Conservation (phyloP, 2,113 vertebrate genomes). For the Salminus brasiliensis region DNA sequence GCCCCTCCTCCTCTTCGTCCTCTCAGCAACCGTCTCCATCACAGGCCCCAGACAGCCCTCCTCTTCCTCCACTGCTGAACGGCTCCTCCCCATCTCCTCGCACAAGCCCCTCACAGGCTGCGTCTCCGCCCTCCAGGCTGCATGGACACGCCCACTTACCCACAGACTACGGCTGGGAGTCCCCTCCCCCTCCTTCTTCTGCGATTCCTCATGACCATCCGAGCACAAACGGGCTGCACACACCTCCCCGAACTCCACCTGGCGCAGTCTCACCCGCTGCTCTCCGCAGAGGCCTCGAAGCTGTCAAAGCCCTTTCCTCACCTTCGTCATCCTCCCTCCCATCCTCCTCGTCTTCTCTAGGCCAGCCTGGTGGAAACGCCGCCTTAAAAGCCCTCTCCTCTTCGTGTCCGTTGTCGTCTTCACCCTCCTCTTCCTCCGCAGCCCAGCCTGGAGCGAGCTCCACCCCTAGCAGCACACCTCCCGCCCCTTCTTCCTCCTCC, state of each 20-base stretch:
- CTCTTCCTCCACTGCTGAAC: slow-evolving; percentile 83
- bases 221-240: slow-evolving; percentile 89
- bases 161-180: slow-evolving; percentile 86
- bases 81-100: slow-evolving; percentile 85
- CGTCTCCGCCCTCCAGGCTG: slow-evolving; percentile 80
- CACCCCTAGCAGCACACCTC: slow-evolving; percentile 66
- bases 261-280: slow-evolving; percentile 90
- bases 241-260: slow-evolving; percentile 78
- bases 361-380: not conserved
- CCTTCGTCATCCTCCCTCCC: slow-evolving; percentile 68
- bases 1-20: slow-evolving; percentile 88
- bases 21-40: slow-evolving; percentile 82
- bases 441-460: slow-evolving; percentile 66
- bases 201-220: slow-evolving; percentile 79
- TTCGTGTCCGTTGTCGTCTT: slow-evolving; percentile 63
- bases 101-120: slow-evolving; percentile 83
- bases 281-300: slow-evolving; percentile 88
- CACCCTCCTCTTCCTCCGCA: slow-evolving; percentile 66
- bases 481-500: slow-evolving; percentile 75
- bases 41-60: slow-evolving; percentile 82
- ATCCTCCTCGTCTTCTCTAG: slow-evolving; percentile 57
- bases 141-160: slow-evolving; percentile 66
- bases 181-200: slow-evolving; percentile 70
- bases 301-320: slow-evolving; percentile 83
- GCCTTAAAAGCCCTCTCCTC: slow-evolving; percentile 84